Conservation (phyloP, 2,113 vertebrate species). For the Coregonus clupeaformis region DNA sequence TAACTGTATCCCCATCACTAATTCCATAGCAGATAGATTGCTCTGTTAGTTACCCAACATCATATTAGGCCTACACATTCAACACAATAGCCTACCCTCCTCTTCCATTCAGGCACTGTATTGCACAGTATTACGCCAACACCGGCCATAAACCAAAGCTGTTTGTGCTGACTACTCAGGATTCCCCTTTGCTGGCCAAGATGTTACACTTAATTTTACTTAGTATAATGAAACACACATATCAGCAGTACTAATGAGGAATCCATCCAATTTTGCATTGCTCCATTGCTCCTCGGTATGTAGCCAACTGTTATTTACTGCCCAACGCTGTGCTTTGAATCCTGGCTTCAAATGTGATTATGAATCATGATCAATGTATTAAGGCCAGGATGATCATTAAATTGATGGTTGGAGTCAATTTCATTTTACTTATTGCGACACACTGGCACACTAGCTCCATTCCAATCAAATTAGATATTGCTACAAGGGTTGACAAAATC, state of each 20-base stretch:
- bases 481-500: not conserved
- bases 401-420: not conserved
- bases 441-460: not conserved
- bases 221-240: not conserved
- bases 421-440: not conserved
- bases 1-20: too few relatives aligned
- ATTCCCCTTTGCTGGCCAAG: slow-evolving; percentile 12
- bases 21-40: too few relatives aligned
- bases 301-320: slow-evolving; percentile 9
- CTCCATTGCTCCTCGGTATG: slow-evolving; percentile 1
- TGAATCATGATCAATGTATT: not conserved
- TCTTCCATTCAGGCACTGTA: not conserved
- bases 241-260: slow-evolving; percentile 15
- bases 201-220: slow-evolving; percentile 25
- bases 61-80: not conserved
- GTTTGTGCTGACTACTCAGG: slow-evolving; percentile 34
- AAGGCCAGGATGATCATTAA: not conserved
- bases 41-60: too few relatives aligned
- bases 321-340: not conserved
- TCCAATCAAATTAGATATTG: not conserved
- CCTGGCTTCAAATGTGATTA: not conserved
- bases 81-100: too few relatives aligned
- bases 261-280: slow-evolving; percentile 8
- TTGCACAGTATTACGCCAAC: not conserved
- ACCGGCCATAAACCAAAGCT: slow-evolving; percentile 36